A percentile compares a stretch with the other conserved stretches of the same genome.
Evolutionary conservation across 2,888 invertebrate species (phyloP).

Genomic region (Antheraea yamamai): DNA sequence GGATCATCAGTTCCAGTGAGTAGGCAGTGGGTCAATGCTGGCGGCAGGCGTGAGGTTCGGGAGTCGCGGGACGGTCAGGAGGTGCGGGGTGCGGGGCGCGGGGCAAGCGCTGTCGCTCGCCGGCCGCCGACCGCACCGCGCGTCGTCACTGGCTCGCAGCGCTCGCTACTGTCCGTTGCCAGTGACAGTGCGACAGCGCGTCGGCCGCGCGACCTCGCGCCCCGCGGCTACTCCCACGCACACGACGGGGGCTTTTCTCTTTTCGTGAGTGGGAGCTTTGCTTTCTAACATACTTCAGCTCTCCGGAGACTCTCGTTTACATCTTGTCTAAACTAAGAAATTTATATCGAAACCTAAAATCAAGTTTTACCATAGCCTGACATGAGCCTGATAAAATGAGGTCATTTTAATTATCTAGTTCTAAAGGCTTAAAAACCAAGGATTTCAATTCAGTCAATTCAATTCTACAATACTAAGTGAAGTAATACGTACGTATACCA

Average conservation of each 20-base stretch:
- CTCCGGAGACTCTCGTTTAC: conserved; percentile 39
- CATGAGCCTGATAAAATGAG: too few species aligned
- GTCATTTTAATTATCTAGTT: too few species aligned
- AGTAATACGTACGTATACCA: too few species aligned
- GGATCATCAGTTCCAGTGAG: conserved; percentile 81
- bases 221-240: conserved; percentile 66
- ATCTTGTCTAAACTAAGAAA: neutral
- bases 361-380: neutral
- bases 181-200: conserved; percentile 77
- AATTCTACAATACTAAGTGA: too few species aligned
- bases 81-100: conserved; percentile 41
- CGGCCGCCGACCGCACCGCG: conserved; percentile 59
- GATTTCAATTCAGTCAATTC: too few species aligned
- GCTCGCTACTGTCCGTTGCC: conserved; percentile 78
- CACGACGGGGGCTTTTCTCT: conserved; percentile 77
- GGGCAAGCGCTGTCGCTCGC: conserved; percentile 47
- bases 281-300: conserved; percentile 69
- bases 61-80: conserved; percentile 34
- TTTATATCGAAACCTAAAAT: neutral
- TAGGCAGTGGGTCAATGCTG: conserved; percentile 76
- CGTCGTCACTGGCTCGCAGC: conserved; percentile 66
- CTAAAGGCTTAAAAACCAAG: too few species aligned
- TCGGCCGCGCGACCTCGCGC: conserved; percentile 67
- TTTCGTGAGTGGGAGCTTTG: conserved; percentile 81
- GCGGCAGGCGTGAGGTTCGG: conserved; percentile 49